A percentile compares a stretch with the other conserved stretches of the same genome.
These are phyloP conservation scores for Scaeva pyrastri DNA, from an alignment of 2,888 invertebrate species.

Conservation along the genomic window DNA sequence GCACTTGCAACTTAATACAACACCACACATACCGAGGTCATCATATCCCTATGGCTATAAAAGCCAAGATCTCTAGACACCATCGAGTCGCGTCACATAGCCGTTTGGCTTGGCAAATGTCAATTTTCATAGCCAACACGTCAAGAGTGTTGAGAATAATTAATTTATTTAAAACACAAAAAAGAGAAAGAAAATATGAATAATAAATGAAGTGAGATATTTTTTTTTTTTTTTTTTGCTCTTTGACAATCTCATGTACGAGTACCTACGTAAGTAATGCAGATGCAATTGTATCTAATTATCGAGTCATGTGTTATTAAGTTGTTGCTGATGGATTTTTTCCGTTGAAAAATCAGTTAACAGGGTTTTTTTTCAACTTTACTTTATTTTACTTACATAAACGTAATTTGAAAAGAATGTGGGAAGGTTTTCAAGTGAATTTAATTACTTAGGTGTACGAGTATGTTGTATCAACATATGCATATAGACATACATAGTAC, in stretches of 20 bases:
- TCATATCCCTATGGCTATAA: conserved; percentile 4
- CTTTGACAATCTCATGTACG: conserved; percentile 22
- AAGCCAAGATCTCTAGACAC: not conserved
- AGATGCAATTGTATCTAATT: conserved; percentile 67
- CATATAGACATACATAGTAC: not conserved
- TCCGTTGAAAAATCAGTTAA: not conserved
- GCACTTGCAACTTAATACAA: conserved; percentile 11
- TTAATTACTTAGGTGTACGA: conserved; percentile 3
- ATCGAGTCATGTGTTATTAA: conserved; percentile 70
- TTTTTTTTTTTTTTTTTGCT: conserved; percentile 14
- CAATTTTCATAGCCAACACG: conserved; percentile 41
- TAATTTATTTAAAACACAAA: conserved; percentile 47
- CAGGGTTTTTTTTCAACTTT: conserved; percentile 25
- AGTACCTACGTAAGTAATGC: conserved; percentile 34
- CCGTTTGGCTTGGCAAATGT: conserved; percentile 42
- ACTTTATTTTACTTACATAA: not conserved
- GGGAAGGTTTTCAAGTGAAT: conserved; percentile 51
- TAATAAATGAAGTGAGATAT: conserved; percentile 41
- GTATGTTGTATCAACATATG: not conserved
- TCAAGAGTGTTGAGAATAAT: conserved; percentile 64
- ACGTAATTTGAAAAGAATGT: conserved; percentile 36
- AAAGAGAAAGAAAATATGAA: conserved; percentile 50
- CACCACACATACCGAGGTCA: not conserved
- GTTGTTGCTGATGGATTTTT: conserved; percentile 65
- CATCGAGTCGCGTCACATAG: not conserved